phyloP scores from a whole-genome alignment of 2,113 vertebrate species.

The Caranx melampygus region DNA sequence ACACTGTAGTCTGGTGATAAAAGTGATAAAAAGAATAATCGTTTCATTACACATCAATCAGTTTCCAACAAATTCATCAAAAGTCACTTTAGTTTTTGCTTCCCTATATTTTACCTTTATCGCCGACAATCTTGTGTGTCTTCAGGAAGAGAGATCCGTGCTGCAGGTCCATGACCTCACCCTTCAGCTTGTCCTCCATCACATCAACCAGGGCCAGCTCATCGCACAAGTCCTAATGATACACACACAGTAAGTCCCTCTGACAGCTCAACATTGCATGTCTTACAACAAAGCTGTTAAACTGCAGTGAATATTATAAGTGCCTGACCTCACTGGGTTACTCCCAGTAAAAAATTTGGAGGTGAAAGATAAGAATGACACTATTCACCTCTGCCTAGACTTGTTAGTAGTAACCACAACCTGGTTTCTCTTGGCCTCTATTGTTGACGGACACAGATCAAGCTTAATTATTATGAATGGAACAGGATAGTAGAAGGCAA shows the following conservation, averaged over 20 bases:
- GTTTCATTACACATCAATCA: neutral
- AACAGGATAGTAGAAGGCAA: neutral
- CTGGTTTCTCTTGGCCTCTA: neutral
- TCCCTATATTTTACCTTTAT: slow-evolving; percentile 88
- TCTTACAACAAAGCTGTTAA: neutral
- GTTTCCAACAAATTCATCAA: neutral
- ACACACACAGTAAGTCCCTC: slow-evolving; percentile 1
- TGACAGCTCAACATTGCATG: neutral
- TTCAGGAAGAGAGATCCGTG: slow-evolving; percentile 97
- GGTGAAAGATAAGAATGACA: neutral
- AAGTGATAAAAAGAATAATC: neutral
- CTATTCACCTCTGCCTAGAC: neutral
- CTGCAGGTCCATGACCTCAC: slow-evolving; percentile 96
- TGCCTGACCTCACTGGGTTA: neutral
- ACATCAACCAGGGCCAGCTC: slow-evolving; percentile 97
- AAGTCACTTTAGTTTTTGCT: too few species aligned
- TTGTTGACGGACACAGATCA: slow-evolving; percentile 8
- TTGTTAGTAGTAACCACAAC: neutral
- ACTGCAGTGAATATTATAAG: neutral
- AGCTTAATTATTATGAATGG: neutral
- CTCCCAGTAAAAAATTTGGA: neutral
- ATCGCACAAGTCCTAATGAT: slow-evolving; percentile 91
- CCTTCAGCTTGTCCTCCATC: slow-evolving; percentile 97
- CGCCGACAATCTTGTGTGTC: slow-evolving; percentile 95
- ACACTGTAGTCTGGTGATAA: slow-evolving; percentile 90